These are phyloP conservation scores for Solenopsis fugax DNA, from an alignment of 1,140 invertebrate genomes.

Conservation along the genomic window DNA sequence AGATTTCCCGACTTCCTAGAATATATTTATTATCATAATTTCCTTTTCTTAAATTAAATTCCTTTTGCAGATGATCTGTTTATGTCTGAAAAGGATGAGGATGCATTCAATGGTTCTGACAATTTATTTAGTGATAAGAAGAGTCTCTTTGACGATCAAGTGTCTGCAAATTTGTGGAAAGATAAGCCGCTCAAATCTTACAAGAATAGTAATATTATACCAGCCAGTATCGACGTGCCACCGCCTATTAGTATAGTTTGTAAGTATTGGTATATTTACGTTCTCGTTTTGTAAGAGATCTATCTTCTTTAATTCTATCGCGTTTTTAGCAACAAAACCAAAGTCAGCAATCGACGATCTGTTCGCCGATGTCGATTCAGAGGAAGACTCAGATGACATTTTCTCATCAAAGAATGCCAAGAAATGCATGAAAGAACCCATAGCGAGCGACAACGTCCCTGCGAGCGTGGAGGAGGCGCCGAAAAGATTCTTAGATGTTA, in stretches of 20 bases:
- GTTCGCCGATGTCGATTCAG: conserved; percentile 84
- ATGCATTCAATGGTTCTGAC: conserved; percentile 66
- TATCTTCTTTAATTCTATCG: background rate
- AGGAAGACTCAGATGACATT: conserved; percentile 85
- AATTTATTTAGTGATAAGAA: conserved; percentile 71
- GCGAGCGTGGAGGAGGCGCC: background rate
- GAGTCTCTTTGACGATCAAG: conserved; percentile 79
- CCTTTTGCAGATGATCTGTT: conserved; percentile 79
- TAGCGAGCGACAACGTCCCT: conserved; percentile 7
- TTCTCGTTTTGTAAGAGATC: background rate
- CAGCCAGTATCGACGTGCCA: conserved; percentile 83
- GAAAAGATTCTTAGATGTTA: conserved; percentile 64
- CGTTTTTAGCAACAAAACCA: conserved; percentile 79
- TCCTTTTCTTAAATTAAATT: too few relatives aligned
- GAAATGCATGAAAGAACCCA: conserved; percentile 69
- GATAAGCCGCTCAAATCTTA: conserved; percentile 75
- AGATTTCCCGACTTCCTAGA: too few relatives aligned
- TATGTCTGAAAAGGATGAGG: conserved; percentile 73
- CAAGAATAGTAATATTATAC: conserved; percentile 82
- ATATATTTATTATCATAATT: too few relatives aligned
- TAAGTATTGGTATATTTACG: conserved; percentile 65
- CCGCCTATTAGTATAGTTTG: conserved; percentile 83
- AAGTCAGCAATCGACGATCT: conserved; percentile 85
- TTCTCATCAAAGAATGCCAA: conserved; percentile 80
- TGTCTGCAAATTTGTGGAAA: conserved; percentile 76